Base-by-base conservation (phyloP, 1,140 invertebrate species). In the Eulimnadia texana region DNA sequence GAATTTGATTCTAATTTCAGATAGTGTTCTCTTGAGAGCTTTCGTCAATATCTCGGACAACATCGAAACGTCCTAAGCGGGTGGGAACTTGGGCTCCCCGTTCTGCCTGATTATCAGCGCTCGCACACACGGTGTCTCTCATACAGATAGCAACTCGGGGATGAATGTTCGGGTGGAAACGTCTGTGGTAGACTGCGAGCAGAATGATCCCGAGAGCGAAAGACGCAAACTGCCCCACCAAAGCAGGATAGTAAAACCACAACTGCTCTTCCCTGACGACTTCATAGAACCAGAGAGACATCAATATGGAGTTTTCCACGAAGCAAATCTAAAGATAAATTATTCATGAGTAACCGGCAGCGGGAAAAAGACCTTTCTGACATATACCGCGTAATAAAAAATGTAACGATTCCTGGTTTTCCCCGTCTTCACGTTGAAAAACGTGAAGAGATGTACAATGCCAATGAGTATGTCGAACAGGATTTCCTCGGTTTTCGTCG, bases 401-500 rank as follows among this genome's bases (percentile, higher is more conserved):
- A 51, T 51, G 33, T 61, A 61, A n/a, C 53, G 51, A 51, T 33
- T 53, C n/a, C 60, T 16, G 9, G 60, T 61, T 19, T 42, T 28
- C 11, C 50, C 60, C 10, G 27, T 28, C 33, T 61, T 61, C 10
- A 61, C 60, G 51, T 25, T 61, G 53, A 61, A 61, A 29, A 61
- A 61, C 9, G 60, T 61, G 28, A 61, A 61, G n/a, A 61, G n/a
- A 54, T 61, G 60, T 1, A 61, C 53, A 22, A 61, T 54, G 10
- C 50, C 60, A 13, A 61, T 23, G 29, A 61, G 27, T 13, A 61
- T 50, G 20, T 51, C 33, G 53, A 61, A 61, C 11, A 61, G 23
- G 23, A 61, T 53, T 33, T 61, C 60, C 25, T 54, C 60, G 0
- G 33, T 61, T n/a, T 51, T 50, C 3, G 60, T 61, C 3, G 33